A percentile compares a stretch with the other conserved stretches of the same genome.
Conservation (phyloP, 2,113 vertebrate species). For the Petaurus breviceps region DNA sequence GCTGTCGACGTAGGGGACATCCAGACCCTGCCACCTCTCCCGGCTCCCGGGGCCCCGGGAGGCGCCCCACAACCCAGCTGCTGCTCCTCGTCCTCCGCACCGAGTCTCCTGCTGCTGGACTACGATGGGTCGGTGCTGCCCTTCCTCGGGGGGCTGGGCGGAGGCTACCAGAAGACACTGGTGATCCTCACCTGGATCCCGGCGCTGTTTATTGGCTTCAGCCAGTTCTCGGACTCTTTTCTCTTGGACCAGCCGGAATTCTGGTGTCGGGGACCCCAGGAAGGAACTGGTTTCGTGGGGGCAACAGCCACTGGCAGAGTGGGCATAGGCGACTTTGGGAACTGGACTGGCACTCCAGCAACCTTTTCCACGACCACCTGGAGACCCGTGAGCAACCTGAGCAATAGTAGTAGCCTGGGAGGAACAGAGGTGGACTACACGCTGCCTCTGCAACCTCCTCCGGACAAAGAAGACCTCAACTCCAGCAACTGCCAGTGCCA, state of each 20-base stretch:
- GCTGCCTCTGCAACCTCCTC: conserved; percentile 67
- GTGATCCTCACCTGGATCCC: conserved; percentile 97
- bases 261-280: conserved; percentile 85
- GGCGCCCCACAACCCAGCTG: conserved; percentile 58
- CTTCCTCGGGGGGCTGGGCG: conserved; percentile 93
- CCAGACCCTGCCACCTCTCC: conserved; percentile 75
- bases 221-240: conserved; percentile 97
- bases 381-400: conserved; percentile 17
- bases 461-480: conserved; percentile 73
- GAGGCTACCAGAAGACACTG: conserved; percentile 91
- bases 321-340: conserved; percentile 41
- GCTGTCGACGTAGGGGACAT: conserved; percentile 76
- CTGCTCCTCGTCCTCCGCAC: conserved; percentile 69
- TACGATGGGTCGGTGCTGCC: conserved; percentile 94
- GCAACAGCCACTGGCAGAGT: conserved; percentile 49
- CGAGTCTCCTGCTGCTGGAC: conserved; percentile 90
- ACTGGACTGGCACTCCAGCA: conserved; percentile 60
- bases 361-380: conserved; percentile 59
- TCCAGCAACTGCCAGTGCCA: conserved; percentile 88
- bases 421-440: conserved; percentile 38
- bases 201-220: conserved; percentile 95
- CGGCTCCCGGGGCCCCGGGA: conserved; percentile 30
- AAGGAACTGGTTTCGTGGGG: conserved; percentile 62
- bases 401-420: conserved; percentile 51
- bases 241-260: conserved; percentile 92